Conservation (phyloP, 2,113 vertebrate genomes). For the Perca fluviatilis region DNA sequence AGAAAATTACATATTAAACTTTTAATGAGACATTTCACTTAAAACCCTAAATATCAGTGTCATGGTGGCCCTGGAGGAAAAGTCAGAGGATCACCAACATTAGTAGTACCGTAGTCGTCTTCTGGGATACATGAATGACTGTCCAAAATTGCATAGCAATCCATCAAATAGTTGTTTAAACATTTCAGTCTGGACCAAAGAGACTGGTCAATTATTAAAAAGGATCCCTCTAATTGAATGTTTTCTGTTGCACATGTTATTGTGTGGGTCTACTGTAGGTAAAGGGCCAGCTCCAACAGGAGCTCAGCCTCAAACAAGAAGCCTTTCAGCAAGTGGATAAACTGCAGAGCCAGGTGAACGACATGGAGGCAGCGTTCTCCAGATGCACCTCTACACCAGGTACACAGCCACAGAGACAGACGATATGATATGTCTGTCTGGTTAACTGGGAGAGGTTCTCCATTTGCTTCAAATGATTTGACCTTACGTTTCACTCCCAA, state of each 20-base stretch:
- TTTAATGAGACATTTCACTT: too few species aligned
- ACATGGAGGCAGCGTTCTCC: conserved; percentile 55
- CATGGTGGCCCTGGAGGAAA: too few species aligned
- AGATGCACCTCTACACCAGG: conserved; percentile 62
- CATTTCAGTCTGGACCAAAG: background rate
- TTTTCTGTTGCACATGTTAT: background rate
- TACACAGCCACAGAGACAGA: conserved; percentile 16
- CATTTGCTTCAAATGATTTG: background rate
- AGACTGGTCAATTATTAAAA: background rate
- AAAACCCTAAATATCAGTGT: too few species aligned
- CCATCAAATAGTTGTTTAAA: background rate
- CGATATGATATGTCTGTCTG: background rate
- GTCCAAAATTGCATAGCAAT: background rate
- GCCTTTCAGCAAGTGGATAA: conserved; percentile 83
- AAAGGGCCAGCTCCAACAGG: conserved; percentile 79
- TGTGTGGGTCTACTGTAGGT: conserved; percentile 55
- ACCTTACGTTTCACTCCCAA: conserved; percentile 11
- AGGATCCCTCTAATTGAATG: background rate
- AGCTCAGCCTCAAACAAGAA: conserved; percentile 81
- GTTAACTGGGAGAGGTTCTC: background rate
- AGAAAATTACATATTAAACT: too few species aligned
- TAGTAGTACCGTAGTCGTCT: too few species aligned
- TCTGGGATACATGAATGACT: too few species aligned
- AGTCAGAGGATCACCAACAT: too few species aligned
- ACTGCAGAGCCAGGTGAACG: conserved; percentile 78